Evolutionary conservation across 2,113 vertebrate species (phyloP).

Genomic region (Bufo gargarizans): DNA sequence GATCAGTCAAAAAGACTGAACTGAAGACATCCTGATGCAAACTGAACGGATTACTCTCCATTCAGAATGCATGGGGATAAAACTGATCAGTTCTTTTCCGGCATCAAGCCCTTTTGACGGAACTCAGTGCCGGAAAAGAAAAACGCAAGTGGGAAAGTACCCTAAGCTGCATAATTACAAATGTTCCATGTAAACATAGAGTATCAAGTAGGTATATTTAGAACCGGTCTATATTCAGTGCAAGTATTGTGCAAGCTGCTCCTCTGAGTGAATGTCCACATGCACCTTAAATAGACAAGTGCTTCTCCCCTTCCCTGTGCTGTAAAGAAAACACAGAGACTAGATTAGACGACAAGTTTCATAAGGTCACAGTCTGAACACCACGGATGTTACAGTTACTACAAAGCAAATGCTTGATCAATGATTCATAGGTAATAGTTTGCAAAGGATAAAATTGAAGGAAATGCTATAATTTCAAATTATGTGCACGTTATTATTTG

Average conservation of each 20-base stretch:
- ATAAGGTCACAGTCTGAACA: slow-evolving; percentile 23
- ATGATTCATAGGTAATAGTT: neutral
- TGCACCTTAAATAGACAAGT: slow-evolving; percentile 64
- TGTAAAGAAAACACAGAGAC: slow-evolving; percentile 64
- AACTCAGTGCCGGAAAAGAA: too few species aligned
- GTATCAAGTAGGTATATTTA: slow-evolving; percentile 57
- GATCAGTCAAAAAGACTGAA: too few species aligned
- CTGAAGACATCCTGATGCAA: too few species aligned
- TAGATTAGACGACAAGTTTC: slow-evolving; percentile 49
- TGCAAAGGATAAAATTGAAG: neutral
- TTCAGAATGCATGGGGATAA: too few species aligned
- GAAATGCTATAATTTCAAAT: neutral
- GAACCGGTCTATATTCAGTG: slow-evolving; percentile 29
- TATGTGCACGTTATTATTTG: neutral
- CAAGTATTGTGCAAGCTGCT: slow-evolving; percentile 43
- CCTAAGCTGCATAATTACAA: neutral
- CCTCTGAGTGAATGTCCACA: slow-evolving; percentile 57
- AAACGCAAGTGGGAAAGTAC: too few species aligned
- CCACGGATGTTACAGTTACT: neutral
- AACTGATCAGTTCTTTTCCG: too few species aligned
- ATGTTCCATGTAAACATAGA: slow-evolving; percentile 71
- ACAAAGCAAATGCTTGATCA: neutral
- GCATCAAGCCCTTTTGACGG: too few species aligned
- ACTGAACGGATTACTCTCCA: too few species aligned
- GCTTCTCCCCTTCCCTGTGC: slow-evolving; percentile 78